Conservation (phyloP, 2,797 vertebrate species). For the Chelidonichthys spinosus region DNA sequence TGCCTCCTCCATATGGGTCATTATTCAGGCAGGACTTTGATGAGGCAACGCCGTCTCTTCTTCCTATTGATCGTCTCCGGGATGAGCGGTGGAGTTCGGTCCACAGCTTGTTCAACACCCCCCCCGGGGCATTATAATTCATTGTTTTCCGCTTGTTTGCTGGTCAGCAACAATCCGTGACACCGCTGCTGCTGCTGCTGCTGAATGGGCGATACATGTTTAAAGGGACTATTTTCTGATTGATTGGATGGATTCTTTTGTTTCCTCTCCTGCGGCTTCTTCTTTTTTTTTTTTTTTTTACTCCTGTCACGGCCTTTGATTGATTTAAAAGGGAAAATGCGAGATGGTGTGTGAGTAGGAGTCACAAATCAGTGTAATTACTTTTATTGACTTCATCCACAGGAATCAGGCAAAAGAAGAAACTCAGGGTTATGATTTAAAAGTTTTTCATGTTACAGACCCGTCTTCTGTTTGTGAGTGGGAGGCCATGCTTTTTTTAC, state of each 20-base stretch:
- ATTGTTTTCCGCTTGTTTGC: slow-evolving; percentile 42
- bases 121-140: slow-evolving; percentile 35
- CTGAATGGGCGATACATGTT: slow-evolving; percentile 45
- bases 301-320: neutral
- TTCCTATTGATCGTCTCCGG: slow-evolving; percentile 55
- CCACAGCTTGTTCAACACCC: slow-evolving; percentile 55
- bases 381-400: slow-evolving; percentile 1
- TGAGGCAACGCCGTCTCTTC: slow-evolving; percentile 40
- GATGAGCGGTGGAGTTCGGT: slow-evolving; percentile 48
- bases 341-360: too few relatives aligned
- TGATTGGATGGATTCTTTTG: slow-evolving; percentile 24
- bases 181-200: slow-evolving; percentile 18
- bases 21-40: slow-evolving; percentile 54
- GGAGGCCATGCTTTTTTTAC: slow-evolving; percentile 15
- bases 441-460: neutral
- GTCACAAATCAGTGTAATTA: neutral
- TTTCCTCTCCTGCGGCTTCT: slow-evolving; percentile 5
- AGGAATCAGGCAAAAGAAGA: neutral
- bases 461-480: slow-evolving; percentile 17
- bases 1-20: slow-evolving; percentile 35
- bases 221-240: slow-evolving; percentile 29
- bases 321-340: neutral
- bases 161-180: slow-evolving; percentile 49
- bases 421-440: too few relatives aligned
- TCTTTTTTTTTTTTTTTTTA: neutral